Evolutionary conservation across 1,140 invertebrate genomes (phyloP), one percentile per base, ranked within the genome.

Genomic region (Nephotettix cincticeps): DNA sequence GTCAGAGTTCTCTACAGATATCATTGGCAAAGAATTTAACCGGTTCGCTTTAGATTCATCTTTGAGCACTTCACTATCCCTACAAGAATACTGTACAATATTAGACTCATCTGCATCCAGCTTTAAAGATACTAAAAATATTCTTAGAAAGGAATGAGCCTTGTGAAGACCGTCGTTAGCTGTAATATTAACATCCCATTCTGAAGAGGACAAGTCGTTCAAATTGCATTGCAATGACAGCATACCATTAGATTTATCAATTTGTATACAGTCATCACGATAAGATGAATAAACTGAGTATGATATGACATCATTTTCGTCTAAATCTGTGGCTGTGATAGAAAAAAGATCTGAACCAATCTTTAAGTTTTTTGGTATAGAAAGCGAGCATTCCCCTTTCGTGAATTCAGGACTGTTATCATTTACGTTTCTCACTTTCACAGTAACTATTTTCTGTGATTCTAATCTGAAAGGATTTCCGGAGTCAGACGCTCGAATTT

Each of bases 371-470:
- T 93, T 84, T 0, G 91, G 88, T 43, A 98, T 82, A 77, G 93
- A 90, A 0, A 94, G 94, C 6, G 87, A 85, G 80, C 96, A 99
- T 73, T 93, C 90, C 2, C 92, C 82, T 69, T 89, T 87, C 77
- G 93, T 91, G 77, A 93, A 93, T 77, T 94, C 90, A 0, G 96
- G 96, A 47, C 93, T 83, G 80, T 98, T 97, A 78, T 98, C 96
- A 82, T 98, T 98, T 0, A 95, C 86, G 81, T 98, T 93, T 67
- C 87, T 85, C 1, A 98, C 79, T 56, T 86, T 88, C 14, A 98
- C 89, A 21, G 86, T 88, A 0, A 98, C 79, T 29, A 89, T 86
- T 85, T 93, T 92, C 82, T 98, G 94, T 1, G 93, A 92, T 81
- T 98, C 93, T 66, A 94, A 82, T 36, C 93, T 85, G 80, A 92